Evolutionary conservation across 2,113 vertebrate genomes (phyloP).

Genomic region (Clarias gariepinus): DNA sequence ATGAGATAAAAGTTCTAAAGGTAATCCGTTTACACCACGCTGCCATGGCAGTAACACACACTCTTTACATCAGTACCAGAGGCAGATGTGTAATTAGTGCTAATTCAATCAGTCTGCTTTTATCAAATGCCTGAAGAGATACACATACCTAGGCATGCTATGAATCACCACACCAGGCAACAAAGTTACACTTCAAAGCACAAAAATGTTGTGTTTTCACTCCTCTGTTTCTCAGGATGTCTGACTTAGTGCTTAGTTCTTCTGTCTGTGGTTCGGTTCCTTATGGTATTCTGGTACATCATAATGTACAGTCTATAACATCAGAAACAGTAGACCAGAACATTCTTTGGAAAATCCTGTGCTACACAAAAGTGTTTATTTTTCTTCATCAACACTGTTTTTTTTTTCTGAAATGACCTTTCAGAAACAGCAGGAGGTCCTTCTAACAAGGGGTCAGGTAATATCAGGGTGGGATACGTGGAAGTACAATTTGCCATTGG

Average conservation of each 20-base stretch:
- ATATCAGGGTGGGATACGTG: neutral
- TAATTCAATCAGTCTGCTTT: constrained; percentile 46
- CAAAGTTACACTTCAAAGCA: constrained; percentile 22
- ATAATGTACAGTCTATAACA: neutral
- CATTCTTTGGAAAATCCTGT: neutral
- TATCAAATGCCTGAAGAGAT: constrained; percentile 39
- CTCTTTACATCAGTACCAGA: constrained; percentile 18
- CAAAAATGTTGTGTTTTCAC: neutral
- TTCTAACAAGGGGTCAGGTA: neutral
- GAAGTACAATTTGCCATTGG: neutral
- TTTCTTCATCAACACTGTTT: neutral
- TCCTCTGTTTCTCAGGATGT: constrained; percentile 14
- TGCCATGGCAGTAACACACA: neutral
- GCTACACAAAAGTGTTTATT: neutral
- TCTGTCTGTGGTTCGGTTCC: neutral
- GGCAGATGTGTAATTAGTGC: constrained; percentile 42
- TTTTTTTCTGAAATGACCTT: neutral
- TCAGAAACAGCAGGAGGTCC: neutral
- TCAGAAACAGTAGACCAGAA: neutral
- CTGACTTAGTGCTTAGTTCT: neutral
- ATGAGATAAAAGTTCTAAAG: constrained; percentile 24
- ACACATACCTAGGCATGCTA: neutral
- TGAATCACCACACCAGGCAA: constrained; percentile 11
- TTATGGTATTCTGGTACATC: neutral
- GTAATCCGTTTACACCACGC: constrained; percentile 23